Conservation (phyloP, 2,888 invertebrate species). For the Andrena praecox region DNA sequence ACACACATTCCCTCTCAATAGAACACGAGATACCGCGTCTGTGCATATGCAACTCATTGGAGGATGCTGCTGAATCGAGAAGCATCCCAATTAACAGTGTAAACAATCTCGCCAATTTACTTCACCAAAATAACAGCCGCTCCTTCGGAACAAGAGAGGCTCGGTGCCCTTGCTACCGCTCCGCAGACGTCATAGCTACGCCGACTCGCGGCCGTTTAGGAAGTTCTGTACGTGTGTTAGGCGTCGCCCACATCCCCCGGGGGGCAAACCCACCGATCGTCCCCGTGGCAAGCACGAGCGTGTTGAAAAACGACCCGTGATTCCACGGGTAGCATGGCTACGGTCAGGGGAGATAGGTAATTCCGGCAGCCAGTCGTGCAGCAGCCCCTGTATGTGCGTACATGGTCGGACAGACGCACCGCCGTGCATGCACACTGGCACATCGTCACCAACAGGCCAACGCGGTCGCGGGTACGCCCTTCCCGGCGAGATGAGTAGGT, state of each 20-base stretch:
- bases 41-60: no score
- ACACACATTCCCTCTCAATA: no score
- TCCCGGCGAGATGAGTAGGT: constrained; percentile 70
- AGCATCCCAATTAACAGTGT: no score
- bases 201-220: constrained; percentile 69
- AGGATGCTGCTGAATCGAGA: no score
- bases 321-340: constrained; percentile 66
- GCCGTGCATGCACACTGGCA: constrained; percentile 34
- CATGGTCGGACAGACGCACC: constrained; percentile 40
- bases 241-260: constrained; percentile 39
- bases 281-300: constrained; percentile 37
- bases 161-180: constrained; percentile 41
- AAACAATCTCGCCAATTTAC: background rate
- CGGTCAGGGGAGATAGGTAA: constrained; percentile 67
- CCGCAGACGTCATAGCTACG: constrained; percentile 41
- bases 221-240: constrained; percentile 65
- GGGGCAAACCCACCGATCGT: constrained; percentile 18
- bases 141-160: constrained; percentile 6
- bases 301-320: constrained; percentile 71
- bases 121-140: background rate
- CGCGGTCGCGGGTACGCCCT: constrained; percentile 64
- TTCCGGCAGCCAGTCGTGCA: constrained; percentile 70
- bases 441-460: constrained; percentile 37
- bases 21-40: no score
- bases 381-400: constrained; percentile 61